phyloP scores from a whole-genome alignment of 2,113 vertebrate species.

The Hylia prasina region DNA sequence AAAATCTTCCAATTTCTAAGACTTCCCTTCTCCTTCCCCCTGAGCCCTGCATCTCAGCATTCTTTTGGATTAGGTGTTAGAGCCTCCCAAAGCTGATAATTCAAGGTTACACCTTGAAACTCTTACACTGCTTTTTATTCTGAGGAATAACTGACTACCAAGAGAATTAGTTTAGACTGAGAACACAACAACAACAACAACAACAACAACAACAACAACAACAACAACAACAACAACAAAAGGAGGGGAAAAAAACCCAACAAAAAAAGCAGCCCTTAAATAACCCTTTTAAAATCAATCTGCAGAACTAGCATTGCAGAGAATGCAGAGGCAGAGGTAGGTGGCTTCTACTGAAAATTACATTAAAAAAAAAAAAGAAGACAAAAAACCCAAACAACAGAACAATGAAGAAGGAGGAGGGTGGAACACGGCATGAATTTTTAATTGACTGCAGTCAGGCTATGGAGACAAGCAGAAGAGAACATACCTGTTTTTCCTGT shows the following conservation, averaged over 20 bases:
- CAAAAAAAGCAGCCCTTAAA: not conserved
- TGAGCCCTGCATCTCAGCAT: not conserved
- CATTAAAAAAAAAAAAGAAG: not conserved
- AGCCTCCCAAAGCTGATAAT: conserved; percentile 37
- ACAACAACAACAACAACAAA: no score
- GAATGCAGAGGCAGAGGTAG: not conserved
- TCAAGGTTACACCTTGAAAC: conserved; percentile 52
- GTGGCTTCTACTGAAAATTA: not conserved
- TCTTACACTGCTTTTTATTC: conserved; percentile 13
- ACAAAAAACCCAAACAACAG: conserved; percentile 12
- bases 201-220: no score
- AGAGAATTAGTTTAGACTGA: conserved; percentile 27
- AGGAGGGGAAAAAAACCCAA: no score
- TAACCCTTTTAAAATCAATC: not conserved
- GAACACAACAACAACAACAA: no score
- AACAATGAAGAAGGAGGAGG: not conserved
- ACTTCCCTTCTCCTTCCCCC: not conserved
- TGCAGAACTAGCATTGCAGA: not conserved
- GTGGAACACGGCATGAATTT: conserved; percentile 5
- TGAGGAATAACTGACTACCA: conserved; percentile 19
- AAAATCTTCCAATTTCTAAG: conserved; percentile 11
- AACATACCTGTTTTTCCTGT: conserved; percentile 92
- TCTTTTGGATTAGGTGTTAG: conserved; percentile 25
- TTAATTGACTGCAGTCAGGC: conserved; percentile 15
- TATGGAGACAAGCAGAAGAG: not conserved